Base-by-base conservation (phyloP, 2,113 vertebrate genomes). In the Narcine bancroftii region DNA sequence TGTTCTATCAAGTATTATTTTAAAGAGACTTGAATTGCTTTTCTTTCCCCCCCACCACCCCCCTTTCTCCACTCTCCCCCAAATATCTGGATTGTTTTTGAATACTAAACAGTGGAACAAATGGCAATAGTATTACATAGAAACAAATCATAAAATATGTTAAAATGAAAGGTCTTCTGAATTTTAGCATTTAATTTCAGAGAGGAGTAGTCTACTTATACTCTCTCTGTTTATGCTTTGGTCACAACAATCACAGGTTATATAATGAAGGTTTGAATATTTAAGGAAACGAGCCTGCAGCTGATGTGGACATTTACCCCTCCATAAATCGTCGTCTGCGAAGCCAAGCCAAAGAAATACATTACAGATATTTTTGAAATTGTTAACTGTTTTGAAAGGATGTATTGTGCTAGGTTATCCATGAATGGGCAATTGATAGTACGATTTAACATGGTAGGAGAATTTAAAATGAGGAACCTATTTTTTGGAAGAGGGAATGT, bases 151-250 rank as follows among this genome's bases (percentile, higher is more conserved):
- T 60, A 85, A 83, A 83, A 83, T 13, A 19, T 69, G 63, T 47
- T 91, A 69, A 69, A 89, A 91, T 69, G 63, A 91, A 91, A 69
- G 42, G 36, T 6, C 60, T 69, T 91, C 50, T n/a, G 89, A 24
- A 65, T 69, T 91, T 69, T 47, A 69, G 42, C 66, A 69, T 91
- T 91, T 91, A 21, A 39, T 26, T 69, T 42, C 63, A 45, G 21
- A 47, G 81, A 24, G 33, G 33, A 60, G n/a, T 17, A 69, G 89
- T 5, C 66, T 39, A 15, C 63, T 47, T 29, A 10, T 45, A 26
- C n/a, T 69, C 29, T 45, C 63, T 69, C 85, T 33, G 56, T 63
- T 87, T 79, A 60, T 56, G 21, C 60, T 60, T 36, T 87, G 81
- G 36, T 36, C 50, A 36, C 53, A 60, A 39, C 33, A 33, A 39